Evolutionary conservation across 2,797 vertebrate species (phyloP).

Genomic region (Coregonus sp.): DNA sequence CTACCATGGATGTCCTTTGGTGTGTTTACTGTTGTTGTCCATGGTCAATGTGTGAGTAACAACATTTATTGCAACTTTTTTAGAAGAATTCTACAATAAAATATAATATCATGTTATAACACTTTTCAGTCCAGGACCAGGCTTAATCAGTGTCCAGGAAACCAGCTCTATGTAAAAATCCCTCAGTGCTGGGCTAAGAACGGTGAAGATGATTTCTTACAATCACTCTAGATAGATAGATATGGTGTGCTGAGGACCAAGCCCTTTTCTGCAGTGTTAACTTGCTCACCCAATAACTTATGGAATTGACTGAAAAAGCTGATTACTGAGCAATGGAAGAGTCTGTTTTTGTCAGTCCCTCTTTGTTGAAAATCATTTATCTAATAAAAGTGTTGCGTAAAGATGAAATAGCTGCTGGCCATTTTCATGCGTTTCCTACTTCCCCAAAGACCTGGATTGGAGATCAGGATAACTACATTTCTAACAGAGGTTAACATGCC

Average conservation of each 20-base stretch:
- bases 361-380: conserved; percentile 20
- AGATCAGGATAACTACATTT: background rate
- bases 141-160: background rate
- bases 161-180: background rate
- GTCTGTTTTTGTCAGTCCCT: background rate
- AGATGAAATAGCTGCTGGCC: conserved; percentile 14
- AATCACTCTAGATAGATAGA: background rate
- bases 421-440: conserved; percentile 1
- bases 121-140: background rate
- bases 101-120: background rate
- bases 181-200: background rate
- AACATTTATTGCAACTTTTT: background rate
- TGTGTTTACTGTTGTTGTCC: background rate
- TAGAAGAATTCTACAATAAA: background rate
- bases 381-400: conserved; percentile 50
- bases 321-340: background rate
- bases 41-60: background rate
- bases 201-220: background rate
- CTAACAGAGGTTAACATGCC: background rate
- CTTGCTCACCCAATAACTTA: conserved; percentile 6
- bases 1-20: background rate
- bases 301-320: background rate
- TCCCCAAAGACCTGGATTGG: background rate
- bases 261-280: background rate
- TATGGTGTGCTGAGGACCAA: background rate